A percentile compares a stretch with the other conserved stretches of the same genome.
Conservation (phyloP, 2,888 invertebrate genomes). For the Rhamnusium bicolor region DNA sequence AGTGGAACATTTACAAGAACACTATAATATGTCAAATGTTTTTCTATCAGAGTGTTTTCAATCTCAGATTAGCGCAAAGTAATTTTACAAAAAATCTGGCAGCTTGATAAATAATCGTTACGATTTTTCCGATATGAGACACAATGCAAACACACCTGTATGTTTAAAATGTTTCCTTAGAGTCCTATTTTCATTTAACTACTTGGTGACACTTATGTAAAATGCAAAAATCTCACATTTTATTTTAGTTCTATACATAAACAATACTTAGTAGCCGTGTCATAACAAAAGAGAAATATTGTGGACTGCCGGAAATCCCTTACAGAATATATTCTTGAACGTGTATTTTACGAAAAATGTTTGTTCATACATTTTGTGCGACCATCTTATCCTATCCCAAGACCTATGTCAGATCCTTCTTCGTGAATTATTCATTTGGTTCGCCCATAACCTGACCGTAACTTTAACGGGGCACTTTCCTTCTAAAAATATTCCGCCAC, state of each 20-base stretch:
- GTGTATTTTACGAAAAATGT: constrained; percentile 21
- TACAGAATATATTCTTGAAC: constrained; percentile 13
- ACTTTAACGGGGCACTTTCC: constrained; percentile 59
- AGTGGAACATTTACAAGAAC: too few species aligned
- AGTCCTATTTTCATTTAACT: background rate
- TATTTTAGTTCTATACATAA: background rate
- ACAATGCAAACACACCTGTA: too few species aligned
- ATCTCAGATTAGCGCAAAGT: too few species aligned
- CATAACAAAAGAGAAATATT: constrained; percentile 2
- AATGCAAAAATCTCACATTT: background rate
- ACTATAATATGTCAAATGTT: too few species aligned
- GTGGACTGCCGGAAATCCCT: constrained; percentile 18
- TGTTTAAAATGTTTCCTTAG: too few species aligned
- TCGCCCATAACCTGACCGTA: constrained; percentile 63
- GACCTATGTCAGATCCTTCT: constrained; percentile 57
- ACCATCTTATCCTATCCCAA: constrained; percentile 34
- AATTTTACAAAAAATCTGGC: too few species aligned
- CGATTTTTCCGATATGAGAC: too few species aligned
- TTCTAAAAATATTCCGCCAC: constrained; percentile 60
- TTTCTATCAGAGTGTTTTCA: too few species aligned
- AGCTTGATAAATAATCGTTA: too few species aligned
- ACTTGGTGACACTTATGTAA: background rate
- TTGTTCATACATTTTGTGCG: constrained; percentile 16
- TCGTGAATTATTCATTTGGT: constrained; percentile 65
- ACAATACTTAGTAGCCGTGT: background rate